Percentiles rank a stretch among this genome's conserved stretches.
Conservation (phyloP, 2,888 invertebrate species). For the Tiliacea citrago region DNA sequence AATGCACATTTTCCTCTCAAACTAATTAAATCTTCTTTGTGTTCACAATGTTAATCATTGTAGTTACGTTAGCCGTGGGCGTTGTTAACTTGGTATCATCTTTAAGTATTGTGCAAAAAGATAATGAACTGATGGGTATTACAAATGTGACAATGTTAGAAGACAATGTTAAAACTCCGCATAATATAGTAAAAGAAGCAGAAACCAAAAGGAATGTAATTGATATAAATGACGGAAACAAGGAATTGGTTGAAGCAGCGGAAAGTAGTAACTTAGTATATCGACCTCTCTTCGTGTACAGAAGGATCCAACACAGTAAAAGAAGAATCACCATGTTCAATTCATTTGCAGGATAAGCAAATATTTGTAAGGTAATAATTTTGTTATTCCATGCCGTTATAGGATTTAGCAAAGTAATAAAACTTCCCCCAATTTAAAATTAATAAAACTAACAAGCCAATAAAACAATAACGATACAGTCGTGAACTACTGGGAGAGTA, state of each 20-base stretch:
- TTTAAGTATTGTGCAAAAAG: constrained; percentile 25
- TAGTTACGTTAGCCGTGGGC: constrained; percentile 25
- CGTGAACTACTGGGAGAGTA: background rate
- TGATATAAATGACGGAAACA: constrained; percentile 17
- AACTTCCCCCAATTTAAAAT: constrained; percentile 23
- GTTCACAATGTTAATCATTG: constrained; percentile 46
- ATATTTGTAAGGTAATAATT: constrained; percentile 16
- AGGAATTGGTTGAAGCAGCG: constrained; percentile 75
- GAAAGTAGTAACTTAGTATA: constrained; percentile 81
- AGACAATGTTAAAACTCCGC: constrained; percentile 22
- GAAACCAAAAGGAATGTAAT: constrained; percentile 25
- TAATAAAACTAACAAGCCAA: constrained; percentile 44
- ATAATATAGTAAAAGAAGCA: constrained; percentile 22
- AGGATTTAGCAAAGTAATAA: constrained; percentile 35
- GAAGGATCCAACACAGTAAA: constrained; percentile 84
- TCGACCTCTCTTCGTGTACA: constrained; percentile 83
- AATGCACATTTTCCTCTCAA: constrained; percentile 10
- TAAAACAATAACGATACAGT: constrained; percentile 42
- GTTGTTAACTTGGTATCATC: constrained; percentile 26
- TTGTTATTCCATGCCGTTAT: background rate
- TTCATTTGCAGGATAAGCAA: constrained; percentile 82
- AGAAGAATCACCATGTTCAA: constrained; percentile 85
- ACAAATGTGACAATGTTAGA: constrained; percentile 22
- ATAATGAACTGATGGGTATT: background rate
- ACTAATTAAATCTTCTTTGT: constrained; percentile 17